Evolutionary conservation across 2,888 invertebrate species (phyloP).

Genomic region (Nemotelus nigrinus): DNA sequence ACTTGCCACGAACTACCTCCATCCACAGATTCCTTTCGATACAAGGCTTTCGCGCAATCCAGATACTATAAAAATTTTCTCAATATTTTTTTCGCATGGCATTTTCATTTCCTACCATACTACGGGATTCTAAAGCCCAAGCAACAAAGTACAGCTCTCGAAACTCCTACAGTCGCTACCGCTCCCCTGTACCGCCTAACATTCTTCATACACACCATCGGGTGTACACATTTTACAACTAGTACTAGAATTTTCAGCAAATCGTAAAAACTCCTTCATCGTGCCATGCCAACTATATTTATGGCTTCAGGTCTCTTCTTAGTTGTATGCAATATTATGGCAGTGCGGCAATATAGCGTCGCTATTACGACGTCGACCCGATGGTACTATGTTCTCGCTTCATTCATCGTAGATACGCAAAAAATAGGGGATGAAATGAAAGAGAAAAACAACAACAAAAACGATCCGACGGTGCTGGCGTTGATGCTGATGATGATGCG

Average conservation of each 20-base stretch:
- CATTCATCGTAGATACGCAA: slow-evolving; percentile 36
- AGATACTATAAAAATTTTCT: slow-evolving; percentile 47
- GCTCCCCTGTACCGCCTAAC: slow-evolving; percentile 33
- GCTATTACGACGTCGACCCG: slow-evolving; percentile 27
- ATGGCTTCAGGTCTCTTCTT: slow-evolving; percentile 35
- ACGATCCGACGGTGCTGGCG: not conserved
- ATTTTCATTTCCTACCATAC: slow-evolving; percentile 16
- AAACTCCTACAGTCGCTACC: not conserved
- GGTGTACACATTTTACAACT: slow-evolving; percentile 46
- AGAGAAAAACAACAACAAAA: slow-evolving; percentile 34
- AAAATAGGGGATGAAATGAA: slow-evolving; percentile 28
- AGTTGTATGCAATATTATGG: slow-evolving; percentile 44
- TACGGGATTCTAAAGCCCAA: slow-evolving; percentile 2
- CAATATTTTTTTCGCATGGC: slow-evolving; percentile 32
- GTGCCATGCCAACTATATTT: slow-evolving; percentile 43
- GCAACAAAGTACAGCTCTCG: not conserved
- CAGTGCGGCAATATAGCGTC: slow-evolving; percentile 31
- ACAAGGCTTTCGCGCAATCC: slow-evolving; percentile 37
- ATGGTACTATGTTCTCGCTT: slow-evolving; percentile 22
- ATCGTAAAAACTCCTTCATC: slow-evolving; percentile 49
- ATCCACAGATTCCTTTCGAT: not conserved
- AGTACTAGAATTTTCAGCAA: slow-evolving; percentile 51
- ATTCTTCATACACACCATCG: slow-evolving; percentile 34
- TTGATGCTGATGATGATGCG: slow-evolving; percentile 30
- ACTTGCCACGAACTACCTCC: no score